These are phyloP conservation scores for Phaethon lepturus DNA, from an alignment of 2,113 vertebrate species.

Conservation along the genomic window DNA sequence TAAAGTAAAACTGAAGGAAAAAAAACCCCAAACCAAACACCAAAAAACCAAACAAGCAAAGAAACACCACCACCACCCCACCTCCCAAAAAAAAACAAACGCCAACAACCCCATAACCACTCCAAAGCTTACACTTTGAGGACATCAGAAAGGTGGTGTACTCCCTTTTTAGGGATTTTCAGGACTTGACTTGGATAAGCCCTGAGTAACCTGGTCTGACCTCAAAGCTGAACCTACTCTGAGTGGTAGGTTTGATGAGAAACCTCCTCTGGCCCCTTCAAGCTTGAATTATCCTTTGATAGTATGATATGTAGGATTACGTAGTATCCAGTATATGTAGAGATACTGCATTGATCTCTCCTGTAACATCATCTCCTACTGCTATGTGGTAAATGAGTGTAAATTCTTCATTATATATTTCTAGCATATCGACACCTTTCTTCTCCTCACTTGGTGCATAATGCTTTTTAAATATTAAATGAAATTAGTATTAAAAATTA, in stretches of 20 bases:
- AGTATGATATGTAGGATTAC: neutral
- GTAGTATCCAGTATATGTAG: neutral
- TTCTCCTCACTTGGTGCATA: neutral
- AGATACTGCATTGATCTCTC: neutral
- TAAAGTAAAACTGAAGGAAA: neutral
- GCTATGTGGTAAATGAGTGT: neutral
- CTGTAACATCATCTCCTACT: accelerated
- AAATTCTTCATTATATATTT: neutral
- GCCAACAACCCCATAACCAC: neutral
- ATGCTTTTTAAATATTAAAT: neutral
- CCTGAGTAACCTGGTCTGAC: neutral
- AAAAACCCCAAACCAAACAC: neutral
- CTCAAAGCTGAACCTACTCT: neutral
- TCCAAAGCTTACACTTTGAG: neutral
- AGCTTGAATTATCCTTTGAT: neutral
- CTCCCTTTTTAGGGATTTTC: neutral
- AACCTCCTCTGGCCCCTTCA: neutral
- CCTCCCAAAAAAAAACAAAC: too few species aligned
- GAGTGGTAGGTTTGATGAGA: neutral
- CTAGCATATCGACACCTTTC: neutral
- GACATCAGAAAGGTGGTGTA: neutral
- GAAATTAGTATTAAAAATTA: neutral
- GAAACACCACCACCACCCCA: neutral
- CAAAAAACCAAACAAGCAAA: neutral
- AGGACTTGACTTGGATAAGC: neutral